phyloP scores from a whole-genome alignment of 2,888 invertebrate species.

The Sesia bembeciformis region DNA sequence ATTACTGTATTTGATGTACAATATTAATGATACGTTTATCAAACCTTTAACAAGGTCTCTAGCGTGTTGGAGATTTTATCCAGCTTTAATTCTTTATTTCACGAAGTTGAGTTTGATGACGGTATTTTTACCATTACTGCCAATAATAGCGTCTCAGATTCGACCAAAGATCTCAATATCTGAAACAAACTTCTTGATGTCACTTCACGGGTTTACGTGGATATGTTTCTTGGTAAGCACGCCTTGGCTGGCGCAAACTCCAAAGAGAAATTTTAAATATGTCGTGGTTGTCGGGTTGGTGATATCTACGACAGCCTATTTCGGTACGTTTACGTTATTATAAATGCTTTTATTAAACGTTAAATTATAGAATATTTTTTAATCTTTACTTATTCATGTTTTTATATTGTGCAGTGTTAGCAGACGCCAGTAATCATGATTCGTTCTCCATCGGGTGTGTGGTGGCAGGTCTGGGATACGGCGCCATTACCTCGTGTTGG shows the following conservation, averaged over 20 bases:
- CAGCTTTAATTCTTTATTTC: slow-evolving; percentile 49
- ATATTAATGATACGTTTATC: slow-evolving; percentile 56
- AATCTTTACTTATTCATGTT: slow-evolving; percentile 1
- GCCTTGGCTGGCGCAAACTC: slow-evolving; percentile 59
- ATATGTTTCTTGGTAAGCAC: slow-evolving; percentile 56
- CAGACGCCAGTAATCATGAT: slow-evolving; percentile 52
- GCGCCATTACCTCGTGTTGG: slow-evolving; percentile 61
- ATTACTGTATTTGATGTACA: slow-evolving; percentile 43
- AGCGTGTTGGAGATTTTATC: slow-evolving; percentile 63
- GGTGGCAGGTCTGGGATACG: slow-evolving; percentile 65
- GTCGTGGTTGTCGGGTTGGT: slow-evolving; percentile 42
- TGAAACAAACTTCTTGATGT: slow-evolving; percentile 56
- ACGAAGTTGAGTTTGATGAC: slow-evolving; percentile 47
- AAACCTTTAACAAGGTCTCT: slow-evolving; percentile 60
- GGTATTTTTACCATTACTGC: slow-evolving; percentile 43
- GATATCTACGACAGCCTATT: slow-evolving; percentile 46
- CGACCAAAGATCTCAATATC: slow-evolving; percentile 45
- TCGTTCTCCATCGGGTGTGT: slow-evolving; percentile 64
- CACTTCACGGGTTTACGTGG: slow-evolving; percentile 64
- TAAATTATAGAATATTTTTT: not conserved
- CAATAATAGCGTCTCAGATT: slow-evolving; percentile 49
- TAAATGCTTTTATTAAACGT: not conserved
- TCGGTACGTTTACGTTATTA: slow-evolving; percentile 34
- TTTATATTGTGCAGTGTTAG: slow-evolving; percentile 40
- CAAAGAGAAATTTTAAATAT: slow-evolving; percentile 62